phyloP scores from a whole-genome alignment of 2,888 invertebrate genomes.

The Sthenelais limicola region DNA sequence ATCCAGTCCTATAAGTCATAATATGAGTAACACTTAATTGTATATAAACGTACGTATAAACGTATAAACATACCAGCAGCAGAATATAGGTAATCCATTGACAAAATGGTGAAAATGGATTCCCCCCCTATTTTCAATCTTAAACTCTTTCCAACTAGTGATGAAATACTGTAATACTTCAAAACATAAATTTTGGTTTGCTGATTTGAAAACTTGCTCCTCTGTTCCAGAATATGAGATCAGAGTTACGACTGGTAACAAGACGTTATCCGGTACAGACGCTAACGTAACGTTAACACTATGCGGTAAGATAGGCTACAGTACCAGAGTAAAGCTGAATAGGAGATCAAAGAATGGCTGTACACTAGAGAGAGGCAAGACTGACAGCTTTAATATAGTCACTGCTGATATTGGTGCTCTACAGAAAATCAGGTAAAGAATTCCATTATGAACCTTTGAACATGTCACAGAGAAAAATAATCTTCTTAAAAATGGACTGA shows the following conservation, averaged over 20 bases:
- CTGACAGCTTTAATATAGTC: conserved; percentile 59
- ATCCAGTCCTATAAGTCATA: no score
- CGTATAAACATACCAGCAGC: no score
- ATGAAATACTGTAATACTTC: no score
- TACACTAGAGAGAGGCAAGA: conserved; percentile 51
- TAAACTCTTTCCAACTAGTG: no score
- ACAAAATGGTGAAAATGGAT: no score
- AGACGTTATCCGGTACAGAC: conserved; percentile 65
- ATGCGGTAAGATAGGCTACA: conserved; percentile 56
- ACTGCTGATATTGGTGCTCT: conserved; percentile 62
- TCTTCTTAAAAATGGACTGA: no score
- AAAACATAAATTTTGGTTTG: no score
- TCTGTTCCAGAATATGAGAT: conserved; percentile 60
- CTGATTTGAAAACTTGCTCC: no score
- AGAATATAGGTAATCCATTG: no score
- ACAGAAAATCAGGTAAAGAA: conserved; percentile 57
- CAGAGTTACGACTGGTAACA: conserved; percentile 61
- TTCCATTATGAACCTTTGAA: not conserved
- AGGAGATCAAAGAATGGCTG: conserved; percentile 52
- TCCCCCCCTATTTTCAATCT: no score
- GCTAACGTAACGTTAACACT: conserved; percentile 65
- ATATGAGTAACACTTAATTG: not conserved
- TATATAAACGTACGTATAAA: no score
- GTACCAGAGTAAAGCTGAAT: conserved; percentile 7
- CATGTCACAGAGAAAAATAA: no score